These are phyloP conservation scores for Scyliorhinus canicula DNA, from an alignment of 2,797 vertebrate species.

Conservation along the genomic window DNA sequence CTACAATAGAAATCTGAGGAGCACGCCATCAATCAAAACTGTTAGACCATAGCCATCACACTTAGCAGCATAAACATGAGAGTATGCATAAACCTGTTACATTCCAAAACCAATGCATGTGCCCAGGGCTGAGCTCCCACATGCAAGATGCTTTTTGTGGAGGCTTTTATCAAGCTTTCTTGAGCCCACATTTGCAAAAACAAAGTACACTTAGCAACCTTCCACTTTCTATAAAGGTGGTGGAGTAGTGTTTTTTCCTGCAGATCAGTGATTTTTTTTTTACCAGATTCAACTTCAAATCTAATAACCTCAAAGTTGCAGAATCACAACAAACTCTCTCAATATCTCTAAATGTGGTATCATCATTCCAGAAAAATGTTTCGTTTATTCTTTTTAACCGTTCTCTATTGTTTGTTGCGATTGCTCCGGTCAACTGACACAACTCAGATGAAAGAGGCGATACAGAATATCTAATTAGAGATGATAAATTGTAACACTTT, in stretches of 20 bases:
- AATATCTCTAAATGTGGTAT: background rate
- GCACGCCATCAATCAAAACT: background rate
- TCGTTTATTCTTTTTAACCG: background rate
- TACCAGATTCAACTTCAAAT: background rate
- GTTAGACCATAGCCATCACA: background rate
- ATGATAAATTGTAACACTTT: background rate
- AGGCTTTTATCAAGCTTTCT: background rate
- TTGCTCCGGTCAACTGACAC: background rate
- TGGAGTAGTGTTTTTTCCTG: background rate
- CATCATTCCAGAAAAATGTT: background rate
- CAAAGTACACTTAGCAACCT: background rate
- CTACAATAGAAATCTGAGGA: background rate
- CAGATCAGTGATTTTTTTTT: background rate
- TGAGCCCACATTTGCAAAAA: background rate
- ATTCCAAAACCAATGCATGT: background rate
- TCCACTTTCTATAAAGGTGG: background rate
- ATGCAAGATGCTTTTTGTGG: background rate
- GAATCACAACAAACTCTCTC: background rate
- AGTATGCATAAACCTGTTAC: background rate
- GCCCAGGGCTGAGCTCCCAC: background rate
- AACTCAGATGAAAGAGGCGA: background rate
- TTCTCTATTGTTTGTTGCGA: background rate
- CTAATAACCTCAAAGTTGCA: background rate
- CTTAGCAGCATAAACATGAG: background rate
- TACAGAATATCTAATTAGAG: background rate